Percentiles rank a stretch among this genome's conserved stretches.
Evolutionary conservation across 2,888 invertebrate genomes (phyloP).

Genomic region (Dimorphilus gyrociliatus): DNA sequence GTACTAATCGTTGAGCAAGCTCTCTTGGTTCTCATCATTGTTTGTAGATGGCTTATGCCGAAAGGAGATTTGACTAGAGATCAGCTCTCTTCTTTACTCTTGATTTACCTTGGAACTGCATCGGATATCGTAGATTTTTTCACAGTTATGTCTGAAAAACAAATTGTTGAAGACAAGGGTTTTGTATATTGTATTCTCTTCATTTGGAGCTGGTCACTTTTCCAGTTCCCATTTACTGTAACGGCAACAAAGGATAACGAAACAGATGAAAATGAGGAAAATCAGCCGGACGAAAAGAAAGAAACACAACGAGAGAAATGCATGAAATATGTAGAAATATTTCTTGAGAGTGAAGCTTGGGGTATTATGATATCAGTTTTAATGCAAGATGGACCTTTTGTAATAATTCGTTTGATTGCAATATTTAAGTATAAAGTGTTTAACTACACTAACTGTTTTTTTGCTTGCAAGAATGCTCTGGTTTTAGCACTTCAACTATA

Average conservation of each 20-base stretch:
- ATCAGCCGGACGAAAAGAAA: slow-evolving; percentile 1
- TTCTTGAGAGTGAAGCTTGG: slow-evolving; percentile 7
- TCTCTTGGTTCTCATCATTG: slow-evolving; percentile 2
- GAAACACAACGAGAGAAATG: neutral
- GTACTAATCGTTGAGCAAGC: neutral
- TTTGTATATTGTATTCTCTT: neutral
- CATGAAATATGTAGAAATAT: neutral
- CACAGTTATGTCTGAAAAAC: neutral
- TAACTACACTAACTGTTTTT: slow-evolving; percentile 82
- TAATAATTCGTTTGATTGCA: slow-evolving; percentile 6
- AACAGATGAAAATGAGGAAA: slow-evolving; percentile 2
- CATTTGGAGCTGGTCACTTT: slow-evolving; percentile 3
- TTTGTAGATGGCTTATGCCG: slow-evolving; percentile 4
- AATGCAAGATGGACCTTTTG: slow-evolving; percentile 9
- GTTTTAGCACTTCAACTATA: slow-evolving; percentile 70
- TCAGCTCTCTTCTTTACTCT: slow-evolving; percentile 3
- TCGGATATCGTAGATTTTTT: slow-evolving; percentile 6
- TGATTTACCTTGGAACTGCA: slow-evolving; percentile 3
- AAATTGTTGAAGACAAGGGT: too few relatives aligned
- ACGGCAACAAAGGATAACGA: slow-evolving; percentile 2
- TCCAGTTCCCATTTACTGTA: slow-evolving; percentile 4
- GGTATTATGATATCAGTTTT: slow-evolving; percentile 6
- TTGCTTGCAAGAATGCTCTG: slow-evolving; percentile 68
- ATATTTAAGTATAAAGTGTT: slow-evolving; percentile 51
- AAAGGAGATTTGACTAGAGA: slow-evolving; percentile 5